Percentiles rank a stretch among this genome's conserved stretches.
phyloP scores from a whole-genome alignment of 2,888 invertebrate species.

The Griposia aprilina region DNA sequence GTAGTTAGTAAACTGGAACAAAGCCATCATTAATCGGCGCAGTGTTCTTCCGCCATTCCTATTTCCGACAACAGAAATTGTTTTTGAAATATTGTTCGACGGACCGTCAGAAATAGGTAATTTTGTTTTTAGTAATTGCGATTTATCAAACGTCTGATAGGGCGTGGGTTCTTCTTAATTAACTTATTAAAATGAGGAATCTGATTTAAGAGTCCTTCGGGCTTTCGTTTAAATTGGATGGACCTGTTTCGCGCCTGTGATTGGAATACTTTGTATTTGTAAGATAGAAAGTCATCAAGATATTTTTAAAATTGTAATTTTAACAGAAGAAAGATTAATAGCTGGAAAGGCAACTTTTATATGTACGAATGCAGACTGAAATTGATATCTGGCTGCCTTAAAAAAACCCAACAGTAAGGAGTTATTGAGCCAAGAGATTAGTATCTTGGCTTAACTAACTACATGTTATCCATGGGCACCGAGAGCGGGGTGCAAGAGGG shows the following conservation, averaged over 20 bases:
- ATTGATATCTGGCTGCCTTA: neutral
- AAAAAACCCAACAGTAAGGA: too few relatives aligned
- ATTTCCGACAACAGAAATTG: constrained; percentile 75
- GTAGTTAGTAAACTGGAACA: constrained; percentile 62
- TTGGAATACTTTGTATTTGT: constrained; percentile 15
- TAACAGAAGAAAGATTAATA: neutral
- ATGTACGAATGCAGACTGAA: neutral
- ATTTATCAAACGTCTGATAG: constrained; percentile 56
- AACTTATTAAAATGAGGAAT: constrained; percentile 56
- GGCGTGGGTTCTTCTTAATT: constrained; percentile 48
- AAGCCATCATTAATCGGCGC: constrained; percentile 73
- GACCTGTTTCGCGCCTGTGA: neutral
- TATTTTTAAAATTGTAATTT: neutral
- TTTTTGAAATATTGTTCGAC: constrained; percentile 72
- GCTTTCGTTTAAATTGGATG: constrained; percentile 34
- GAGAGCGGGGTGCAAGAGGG: too few relatives aligned
- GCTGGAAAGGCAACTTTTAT: neutral
- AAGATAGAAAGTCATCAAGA: neutral
- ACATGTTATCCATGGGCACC: too few relatives aligned
- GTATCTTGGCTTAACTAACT: too few relatives aligned
- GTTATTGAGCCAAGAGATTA: neutral
- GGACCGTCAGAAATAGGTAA: constrained; percentile 57
- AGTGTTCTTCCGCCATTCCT: constrained; percentile 69
- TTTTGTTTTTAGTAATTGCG: constrained; percentile 58
- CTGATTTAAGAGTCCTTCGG: constrained; percentile 42